These are phyloP conservation scores for Mythimna ferrago DNA, from an alignment of 2,888 invertebrate genomes.

Conservation along the genomic window DNA sequence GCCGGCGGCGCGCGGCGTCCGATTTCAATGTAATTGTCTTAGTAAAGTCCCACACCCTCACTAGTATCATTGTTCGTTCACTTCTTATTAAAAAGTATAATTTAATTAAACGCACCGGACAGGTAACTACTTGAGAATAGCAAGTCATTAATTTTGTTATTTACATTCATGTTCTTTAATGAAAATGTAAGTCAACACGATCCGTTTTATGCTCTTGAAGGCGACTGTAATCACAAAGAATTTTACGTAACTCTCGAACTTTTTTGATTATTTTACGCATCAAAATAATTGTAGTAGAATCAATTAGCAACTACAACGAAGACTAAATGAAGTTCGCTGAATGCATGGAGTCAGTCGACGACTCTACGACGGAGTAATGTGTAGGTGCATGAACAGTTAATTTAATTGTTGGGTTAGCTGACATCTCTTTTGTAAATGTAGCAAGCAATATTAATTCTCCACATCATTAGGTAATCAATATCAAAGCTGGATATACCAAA, in stretches of 20 bases:
- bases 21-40: constrained; percentile 17
- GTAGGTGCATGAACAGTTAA: too few species aligned
- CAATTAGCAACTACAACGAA: not conserved
- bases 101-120: constrained; percentile 12
- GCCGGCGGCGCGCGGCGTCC: not conserved
- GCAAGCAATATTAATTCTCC: not conserved
- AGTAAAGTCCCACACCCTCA: constrained; percentile 2
- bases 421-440: too few species aligned
- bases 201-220: not conserved
- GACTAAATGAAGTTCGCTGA: not conserved
- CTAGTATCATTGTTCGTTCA: not conserved
- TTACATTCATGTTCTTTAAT: constrained; percentile 34
- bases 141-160: constrained; percentile 32
- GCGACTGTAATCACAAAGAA: not conserved
- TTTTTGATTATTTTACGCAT: not conserved
- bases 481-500: not conserved
- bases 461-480: not conserved
- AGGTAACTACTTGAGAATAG: not conserved
- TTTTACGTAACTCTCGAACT: not conserved
- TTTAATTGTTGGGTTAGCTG: not conserved
- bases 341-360: not conserved
- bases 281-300: not conserved
- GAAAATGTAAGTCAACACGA: constrained; percentile 28
- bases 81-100: not conserved
- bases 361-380: not conserved